Evolutionary conservation across 2,797 vertebrate genomes (phyloP).

Genomic region (Poecilia wingei): DNA sequence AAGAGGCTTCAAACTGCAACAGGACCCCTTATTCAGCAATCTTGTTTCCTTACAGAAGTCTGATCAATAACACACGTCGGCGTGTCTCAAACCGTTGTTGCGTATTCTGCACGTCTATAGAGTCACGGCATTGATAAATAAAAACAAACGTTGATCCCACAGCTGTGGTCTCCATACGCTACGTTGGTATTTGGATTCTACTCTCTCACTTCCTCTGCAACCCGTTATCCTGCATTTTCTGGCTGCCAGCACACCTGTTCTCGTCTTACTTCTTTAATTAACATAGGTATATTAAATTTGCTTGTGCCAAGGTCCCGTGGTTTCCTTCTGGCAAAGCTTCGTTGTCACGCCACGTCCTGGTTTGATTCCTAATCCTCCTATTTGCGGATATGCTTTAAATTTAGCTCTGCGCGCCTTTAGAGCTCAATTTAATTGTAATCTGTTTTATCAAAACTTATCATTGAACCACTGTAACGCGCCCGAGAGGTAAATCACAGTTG

Average conservation of each 20-base stretch:
- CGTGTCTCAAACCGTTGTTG: background rate
- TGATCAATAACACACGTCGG: background rate
- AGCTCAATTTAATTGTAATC: conserved; percentile 3
- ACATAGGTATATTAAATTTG: conserved; percentile 31
- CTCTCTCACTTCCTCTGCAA: conserved; percentile 22
- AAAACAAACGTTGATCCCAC: background rate
- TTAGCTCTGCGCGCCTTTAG: background rate
- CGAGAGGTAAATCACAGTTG: background rate
- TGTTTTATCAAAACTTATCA: background rate
- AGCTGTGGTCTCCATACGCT: background rate
- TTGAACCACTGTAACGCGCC: background rate
- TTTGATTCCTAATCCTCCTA: conserved; percentile 7
- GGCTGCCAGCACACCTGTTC: conserved; percentile 24
- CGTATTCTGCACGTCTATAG: background rate
- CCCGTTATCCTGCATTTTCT: conserved; percentile 24
- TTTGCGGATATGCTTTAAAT: background rate
- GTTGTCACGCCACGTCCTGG: conserved; percentile 9
- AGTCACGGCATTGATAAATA: background rate
- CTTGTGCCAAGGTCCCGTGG: conserved; percentile 40
- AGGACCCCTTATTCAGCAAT: background rate
- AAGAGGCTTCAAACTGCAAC: background rate
- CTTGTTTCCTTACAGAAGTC: background rate
- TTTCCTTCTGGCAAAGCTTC: conserved; percentile 43
- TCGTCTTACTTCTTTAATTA: conserved; percentile 36
- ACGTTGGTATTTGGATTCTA: background rate